Conservation (phyloP, 2,888 invertebrate species). For the Eilema griseolum region DNA sequence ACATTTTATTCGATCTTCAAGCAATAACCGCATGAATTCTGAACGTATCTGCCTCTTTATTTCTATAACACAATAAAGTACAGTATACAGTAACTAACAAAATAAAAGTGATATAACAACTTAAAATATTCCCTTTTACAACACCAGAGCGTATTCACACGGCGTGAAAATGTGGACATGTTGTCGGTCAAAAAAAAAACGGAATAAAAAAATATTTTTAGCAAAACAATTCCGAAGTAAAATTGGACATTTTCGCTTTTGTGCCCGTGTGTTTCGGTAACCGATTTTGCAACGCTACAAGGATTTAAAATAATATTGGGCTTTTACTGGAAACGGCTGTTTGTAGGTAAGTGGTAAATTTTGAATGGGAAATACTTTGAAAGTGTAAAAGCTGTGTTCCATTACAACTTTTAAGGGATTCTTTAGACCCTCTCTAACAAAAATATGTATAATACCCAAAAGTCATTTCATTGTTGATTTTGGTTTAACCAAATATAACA, state of each 20-base stretch:
- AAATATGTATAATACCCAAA: not conserved
- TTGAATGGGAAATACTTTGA: constrained; percentile 2
- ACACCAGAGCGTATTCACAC: constrained; percentile 53
- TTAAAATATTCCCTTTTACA: constrained; percentile 48
- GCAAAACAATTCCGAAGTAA: constrained; percentile 58
- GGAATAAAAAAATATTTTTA: constrained; percentile 45
- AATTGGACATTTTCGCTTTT: constrained; percentile 60
- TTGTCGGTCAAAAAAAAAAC: constrained; percentile 41
- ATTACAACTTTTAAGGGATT: constrained; percentile 2
- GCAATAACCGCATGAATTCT: not conserved
- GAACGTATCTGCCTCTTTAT: not conserved
- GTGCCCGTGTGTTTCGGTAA: constrained; percentile 50
- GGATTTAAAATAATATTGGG: constrained; percentile 51
- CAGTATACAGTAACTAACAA: constrained; percentile 21
- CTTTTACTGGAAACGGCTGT: constrained; percentile 39
- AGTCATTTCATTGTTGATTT: not conserved
- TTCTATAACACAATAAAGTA: constrained; percentile 7
- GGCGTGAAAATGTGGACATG: constrained; percentile 58
- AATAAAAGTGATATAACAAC: constrained; percentile 34
- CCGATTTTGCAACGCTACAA: constrained; percentile 44
- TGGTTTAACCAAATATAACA: not conserved
- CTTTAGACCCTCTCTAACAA: constrained; percentile 2
- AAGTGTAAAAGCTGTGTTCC: not conserved
- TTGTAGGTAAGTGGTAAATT: constrained; percentile 20
- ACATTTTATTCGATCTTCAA: not conserved